Percentiles rank a stretch among this genome's conserved stretches.
Conservation (phyloP, 1,140 invertebrate species). For the Drosophila auraria region DNA sequence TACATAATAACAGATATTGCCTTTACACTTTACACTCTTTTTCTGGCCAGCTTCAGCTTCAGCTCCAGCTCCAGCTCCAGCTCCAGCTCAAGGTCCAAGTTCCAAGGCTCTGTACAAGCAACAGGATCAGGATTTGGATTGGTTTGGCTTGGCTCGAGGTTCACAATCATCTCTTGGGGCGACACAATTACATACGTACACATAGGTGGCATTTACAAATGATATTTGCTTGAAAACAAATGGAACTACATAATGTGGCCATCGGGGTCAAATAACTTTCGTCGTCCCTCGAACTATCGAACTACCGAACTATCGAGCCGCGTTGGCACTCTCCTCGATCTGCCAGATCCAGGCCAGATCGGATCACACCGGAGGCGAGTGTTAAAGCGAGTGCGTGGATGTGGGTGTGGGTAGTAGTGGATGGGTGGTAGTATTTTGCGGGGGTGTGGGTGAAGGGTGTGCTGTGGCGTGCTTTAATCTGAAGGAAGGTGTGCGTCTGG, state of each 20-base stretch:
- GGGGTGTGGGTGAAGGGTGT: constrained; percentile 9
- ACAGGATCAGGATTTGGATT: neutral
- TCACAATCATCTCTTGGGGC: neutral
- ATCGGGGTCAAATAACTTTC: neutral
- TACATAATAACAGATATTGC: constrained; percentile 54
- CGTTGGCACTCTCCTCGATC: constrained; percentile 9
- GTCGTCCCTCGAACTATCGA: neutral
- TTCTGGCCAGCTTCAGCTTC: neutral
- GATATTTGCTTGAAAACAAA: constrained; percentile 25
- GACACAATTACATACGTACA: constrained; percentile 1
- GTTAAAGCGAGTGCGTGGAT: neutral
- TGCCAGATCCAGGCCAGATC: neutral
- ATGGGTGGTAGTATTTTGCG: neutral
- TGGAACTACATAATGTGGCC: constrained; percentile 7
- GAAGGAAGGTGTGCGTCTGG: constrained; percentile 8
- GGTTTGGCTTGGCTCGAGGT: neutral
- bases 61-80: constrained; percentile 2
- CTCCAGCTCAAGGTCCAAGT: neutral
- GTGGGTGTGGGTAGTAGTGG: neutral
- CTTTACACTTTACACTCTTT: constrained; percentile 40
- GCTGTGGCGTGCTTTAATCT: constrained; percentile 7
- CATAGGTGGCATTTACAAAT: constrained; percentile 18
- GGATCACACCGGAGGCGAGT: neutral
- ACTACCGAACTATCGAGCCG: neutral
- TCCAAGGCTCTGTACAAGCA: constrained; percentile 27